Conservation (phyloP, 2,888 invertebrate genomes). For the Neuroscelio doddi region DNA sequence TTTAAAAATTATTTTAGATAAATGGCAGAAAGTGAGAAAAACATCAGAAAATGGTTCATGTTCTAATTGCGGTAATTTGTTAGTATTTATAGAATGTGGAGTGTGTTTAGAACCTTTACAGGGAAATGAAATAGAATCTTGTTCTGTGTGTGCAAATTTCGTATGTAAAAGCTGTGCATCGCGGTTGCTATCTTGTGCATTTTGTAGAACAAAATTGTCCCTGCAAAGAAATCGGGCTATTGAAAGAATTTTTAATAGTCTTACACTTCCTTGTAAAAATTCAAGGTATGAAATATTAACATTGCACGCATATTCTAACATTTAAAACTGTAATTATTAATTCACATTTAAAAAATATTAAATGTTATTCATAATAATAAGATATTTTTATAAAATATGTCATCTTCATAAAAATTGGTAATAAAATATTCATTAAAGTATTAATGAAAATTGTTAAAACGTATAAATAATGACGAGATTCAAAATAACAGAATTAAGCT, state of each 20-base stretch:
- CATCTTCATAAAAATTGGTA: too few species aligned
- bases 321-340: too few species aligned
- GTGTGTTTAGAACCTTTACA: slow-evolving; percentile 58
- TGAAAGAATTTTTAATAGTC: slow-evolving; percentile 52
- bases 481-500: too few species aligned
- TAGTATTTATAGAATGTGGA: slow-evolving; percentile 53
- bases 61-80: slow-evolving; percentile 51
- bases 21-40: slow-evolving; percentile 1
- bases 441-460: too few species aligned
- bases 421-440: too few species aligned
- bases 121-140: slow-evolving; percentile 49
- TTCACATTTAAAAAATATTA: too few species aligned
- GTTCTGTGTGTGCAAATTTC: slow-evolving; percentile 56
- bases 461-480: too few species aligned
- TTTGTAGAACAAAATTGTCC: slow-evolving; percentile 51
- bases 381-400: too few species aligned
- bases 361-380: too few species aligned
- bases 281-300: slow-evolving; percentile 53
- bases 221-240: slow-evolving; percentile 54
- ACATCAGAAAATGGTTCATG: slow-evolving; percentile 47
- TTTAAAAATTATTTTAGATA: too few species aligned
- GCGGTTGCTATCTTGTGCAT: slow-evolving; percentile 53
- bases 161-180: slow-evolving; percentile 51
- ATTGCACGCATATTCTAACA: too few species aligned
- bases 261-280: slow-evolving; percentile 57